These are phyloP conservation scores for Idaea straminata DNA, from an alignment of 2,888 invertebrate species.

Conservation along the genomic window DNA sequence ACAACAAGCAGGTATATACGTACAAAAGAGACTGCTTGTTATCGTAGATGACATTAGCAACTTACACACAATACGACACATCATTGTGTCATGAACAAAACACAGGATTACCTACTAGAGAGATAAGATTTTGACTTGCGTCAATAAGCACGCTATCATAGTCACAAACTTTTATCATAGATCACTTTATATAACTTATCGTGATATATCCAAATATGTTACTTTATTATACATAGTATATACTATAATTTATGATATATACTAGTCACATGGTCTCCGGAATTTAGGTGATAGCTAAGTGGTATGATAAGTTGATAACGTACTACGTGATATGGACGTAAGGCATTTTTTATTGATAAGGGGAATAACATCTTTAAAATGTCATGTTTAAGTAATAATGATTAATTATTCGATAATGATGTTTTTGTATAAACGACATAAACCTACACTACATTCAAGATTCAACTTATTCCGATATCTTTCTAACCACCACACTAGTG, in stretches of 20 bases:
- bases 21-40: background rate
- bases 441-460: background rate
- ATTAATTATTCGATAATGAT: background rate
- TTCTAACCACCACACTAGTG: no score
- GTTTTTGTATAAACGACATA: background rate
- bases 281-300: background rate
- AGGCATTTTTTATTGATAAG: background rate
- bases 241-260: background rate
- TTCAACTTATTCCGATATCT: no score
- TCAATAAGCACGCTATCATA: background rate
- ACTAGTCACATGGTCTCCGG: background rate
- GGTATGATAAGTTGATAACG: background rate
- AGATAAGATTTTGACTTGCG: background rate
- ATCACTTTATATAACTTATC: background rate
- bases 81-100: background rate
- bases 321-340: background rate
- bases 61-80: background rate
- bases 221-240: background rate
- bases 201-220: background rate
- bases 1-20: background rate
- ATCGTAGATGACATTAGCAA: background rate
- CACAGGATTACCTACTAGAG: background rate
- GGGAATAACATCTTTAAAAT: background rate
- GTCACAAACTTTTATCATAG: background rate
- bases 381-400: background rate